These are phyloP conservation scores for Centropyge bicolor DNA, from an alignment of 2,797 vertebrate species.

Conservation along the genomic window DNA sequence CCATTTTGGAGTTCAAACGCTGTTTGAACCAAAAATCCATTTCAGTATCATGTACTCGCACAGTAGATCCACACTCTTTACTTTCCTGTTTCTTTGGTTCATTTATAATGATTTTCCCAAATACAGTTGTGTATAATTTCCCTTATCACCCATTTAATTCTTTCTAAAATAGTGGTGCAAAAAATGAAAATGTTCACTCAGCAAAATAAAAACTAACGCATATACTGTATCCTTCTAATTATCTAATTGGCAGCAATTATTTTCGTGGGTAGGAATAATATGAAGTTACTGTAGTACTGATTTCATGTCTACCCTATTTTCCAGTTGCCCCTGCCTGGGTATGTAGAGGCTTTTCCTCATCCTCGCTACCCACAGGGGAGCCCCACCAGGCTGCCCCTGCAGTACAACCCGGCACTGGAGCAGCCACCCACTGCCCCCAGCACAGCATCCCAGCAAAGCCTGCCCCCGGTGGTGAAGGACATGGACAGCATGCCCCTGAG, in stretches of 20 bases:
- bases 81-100: constrained; percentile 44
- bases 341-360: constrained; percentile 96
- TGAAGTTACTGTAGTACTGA: constrained; percentile 22
- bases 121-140: constrained; percentile 51
- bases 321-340: constrained; percentile 96
- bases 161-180: constrained; percentile 54
- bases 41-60: constrained; percentile 37
- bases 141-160: constrained; percentile 47
- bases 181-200: constrained; percentile 54
- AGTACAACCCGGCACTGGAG: constrained; percentile 92
- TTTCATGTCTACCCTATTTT: constrained; percentile 44
- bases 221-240: constrained; percentile 26
- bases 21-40: constrained; percentile 68
- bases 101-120: constrained; percentile 45
- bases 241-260: constrained; percentile 20
- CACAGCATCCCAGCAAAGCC: constrained; percentile 90
- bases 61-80: constrained; percentile 47
- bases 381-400: constrained; percentile 89
- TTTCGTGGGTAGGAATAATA: constrained; percentile 16
- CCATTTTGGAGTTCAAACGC: constrained; percentile 66
- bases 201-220: constrained; percentile 42
- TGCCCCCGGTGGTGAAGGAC: constrained; percentile 85
- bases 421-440: constrained; percentile 82
- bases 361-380: constrained; percentile 94
- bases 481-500: constrained; percentile 90